These are phyloP conservation scores for Theropithecus gelada DNA, from an alignment of 2,113 vertebrate species.

Conservation along the genomic window DNA sequence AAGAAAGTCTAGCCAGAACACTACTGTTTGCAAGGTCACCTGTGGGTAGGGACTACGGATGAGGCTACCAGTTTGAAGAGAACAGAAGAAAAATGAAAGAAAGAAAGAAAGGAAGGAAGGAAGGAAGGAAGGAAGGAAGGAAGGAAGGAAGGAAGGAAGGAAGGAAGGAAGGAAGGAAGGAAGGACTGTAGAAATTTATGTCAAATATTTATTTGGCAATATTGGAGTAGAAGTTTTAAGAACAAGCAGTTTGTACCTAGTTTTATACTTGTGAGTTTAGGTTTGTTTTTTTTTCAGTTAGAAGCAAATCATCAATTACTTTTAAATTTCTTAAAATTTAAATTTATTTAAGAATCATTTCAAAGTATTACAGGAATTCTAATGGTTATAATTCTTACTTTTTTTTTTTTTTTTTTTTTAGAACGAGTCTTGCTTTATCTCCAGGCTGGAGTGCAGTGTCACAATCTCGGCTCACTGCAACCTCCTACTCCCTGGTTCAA, in stretches of 20 bases:
- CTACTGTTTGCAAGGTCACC: not conserved
- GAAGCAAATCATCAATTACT: not conserved
- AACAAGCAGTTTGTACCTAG: not conserved
- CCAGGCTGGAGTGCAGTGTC: too few relatives aligned
- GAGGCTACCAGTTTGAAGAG: fast-evolving
- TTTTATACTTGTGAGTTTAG: not conserved
- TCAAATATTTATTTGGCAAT: not conserved
- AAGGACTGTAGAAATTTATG: not conserved
- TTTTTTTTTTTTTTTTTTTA: too few relatives aligned
- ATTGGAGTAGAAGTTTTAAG: not conserved
- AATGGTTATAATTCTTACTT: not conserved
- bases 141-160: too few relatives aligned
- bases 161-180: too few relatives aligned
- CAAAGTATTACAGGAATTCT: not conserved
- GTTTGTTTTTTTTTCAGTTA: not conserved
- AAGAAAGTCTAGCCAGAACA: not conserved
- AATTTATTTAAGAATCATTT: not conserved
- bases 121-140: too few relatives aligned
- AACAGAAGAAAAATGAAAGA: not conserved
- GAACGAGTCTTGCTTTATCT: too few relatives aligned
- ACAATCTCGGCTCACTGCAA: too few relatives aligned
- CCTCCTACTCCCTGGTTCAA: too few relatives aligned
- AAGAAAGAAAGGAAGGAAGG: not conserved
- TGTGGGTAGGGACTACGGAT: fast-evolving
- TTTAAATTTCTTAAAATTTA: not conserved